phyloP scores from a whole-genome alignment of 2,113 vertebrate genomes.

The Sigmodon hispidus region DNA sequence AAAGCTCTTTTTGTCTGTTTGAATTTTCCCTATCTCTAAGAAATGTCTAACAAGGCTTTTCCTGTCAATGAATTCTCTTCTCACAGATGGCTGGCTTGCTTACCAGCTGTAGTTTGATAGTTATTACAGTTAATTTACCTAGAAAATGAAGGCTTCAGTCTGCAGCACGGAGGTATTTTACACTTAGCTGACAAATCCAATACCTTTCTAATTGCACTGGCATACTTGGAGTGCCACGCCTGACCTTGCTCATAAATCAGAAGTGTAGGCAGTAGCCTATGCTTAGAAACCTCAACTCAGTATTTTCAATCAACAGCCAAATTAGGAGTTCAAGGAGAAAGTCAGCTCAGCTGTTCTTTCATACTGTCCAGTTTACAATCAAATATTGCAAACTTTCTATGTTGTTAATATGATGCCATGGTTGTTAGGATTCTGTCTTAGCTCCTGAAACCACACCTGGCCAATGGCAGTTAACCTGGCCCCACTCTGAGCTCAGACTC shows the following conservation, averaged over 20 bases:
- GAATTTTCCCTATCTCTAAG: slow-evolving; percentile 61
- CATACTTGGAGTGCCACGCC: not conserved
- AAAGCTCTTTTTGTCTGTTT: not conserved
- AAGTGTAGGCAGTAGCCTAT: slow-evolving; percentile 22
- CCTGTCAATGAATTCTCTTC: slow-evolving; percentile 70
- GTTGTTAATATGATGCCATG: not conserved
- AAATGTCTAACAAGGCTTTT: slow-evolving; percentile 58
- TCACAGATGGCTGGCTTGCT: slow-evolving; percentile 73
- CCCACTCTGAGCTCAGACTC: no score
- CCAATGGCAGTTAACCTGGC: no score
- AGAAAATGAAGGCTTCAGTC: slow-evolving; percentile 79
- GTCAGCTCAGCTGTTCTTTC: not conserved
- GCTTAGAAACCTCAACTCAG: slow-evolving; percentile 56
- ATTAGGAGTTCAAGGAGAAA: not conserved
- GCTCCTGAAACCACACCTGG: no score
- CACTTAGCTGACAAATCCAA: slow-evolving; percentile 77
- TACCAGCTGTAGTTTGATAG: slow-evolving; percentile 80
- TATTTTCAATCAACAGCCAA: slow-evolving; percentile 40
- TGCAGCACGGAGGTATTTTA: slow-evolving; percentile 76
- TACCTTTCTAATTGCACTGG: slow-evolving; percentile 74
- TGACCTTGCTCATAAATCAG: slow-evolving; percentile 77
- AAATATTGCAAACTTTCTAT: not conserved
- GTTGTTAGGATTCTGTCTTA: no score
- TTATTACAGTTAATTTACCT: slow-evolving; percentile 83
- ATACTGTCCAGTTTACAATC: not conserved